A percentile compares a stretch with the other conserved stretches of the same genome.
These are phyloP conservation scores for Orthosia cruda DNA, from an alignment of 2,888 invertebrate species.

Conservation along the genomic window DNA sequence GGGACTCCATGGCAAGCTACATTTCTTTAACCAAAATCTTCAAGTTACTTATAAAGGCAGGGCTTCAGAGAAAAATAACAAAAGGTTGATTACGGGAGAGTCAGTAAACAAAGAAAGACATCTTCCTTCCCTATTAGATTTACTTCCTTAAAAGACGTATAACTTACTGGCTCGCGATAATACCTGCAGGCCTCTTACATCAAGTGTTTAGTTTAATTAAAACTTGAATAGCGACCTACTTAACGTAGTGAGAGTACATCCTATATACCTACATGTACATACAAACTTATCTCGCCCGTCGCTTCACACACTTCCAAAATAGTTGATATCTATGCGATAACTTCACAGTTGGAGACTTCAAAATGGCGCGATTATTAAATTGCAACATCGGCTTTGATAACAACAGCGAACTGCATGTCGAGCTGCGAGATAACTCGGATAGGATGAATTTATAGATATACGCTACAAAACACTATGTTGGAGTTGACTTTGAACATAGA, in stretches of 20 bases:
- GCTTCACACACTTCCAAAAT: constrained; percentile 48
- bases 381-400: constrained; percentile 51
- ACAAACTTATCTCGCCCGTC: constrained; percentile 28
- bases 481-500: not conserved
- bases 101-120: constrained; percentile 69
- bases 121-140: constrained; percentile 72
- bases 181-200: constrained; percentile 61
- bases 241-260: constrained; percentile 35
- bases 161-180: constrained; percentile 67
- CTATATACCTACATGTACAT: not conserved
- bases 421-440: constrained; percentile 29
- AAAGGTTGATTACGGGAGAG: constrained; percentile 69
- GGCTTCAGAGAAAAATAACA: constrained; percentile 66
- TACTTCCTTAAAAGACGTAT: constrained; percentile 70
- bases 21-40: constrained; percentile 58
- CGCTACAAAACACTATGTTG: not conserved
- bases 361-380: constrained; percentile 50
- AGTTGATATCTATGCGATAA: constrained; percentile 59
- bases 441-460: constrained; percentile 13
- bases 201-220: constrained; percentile 68
- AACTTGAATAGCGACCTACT: constrained; percentile 64
- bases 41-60: constrained; percentile 58
- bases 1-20: constrained; percentile 42
- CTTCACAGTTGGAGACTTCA: constrained; percentile 31
- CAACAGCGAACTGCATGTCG: constrained; percentile 37